Base-by-base conservation (phyloP, 1,140 invertebrate genomes). In the Drosophila ambigua region DNA sequence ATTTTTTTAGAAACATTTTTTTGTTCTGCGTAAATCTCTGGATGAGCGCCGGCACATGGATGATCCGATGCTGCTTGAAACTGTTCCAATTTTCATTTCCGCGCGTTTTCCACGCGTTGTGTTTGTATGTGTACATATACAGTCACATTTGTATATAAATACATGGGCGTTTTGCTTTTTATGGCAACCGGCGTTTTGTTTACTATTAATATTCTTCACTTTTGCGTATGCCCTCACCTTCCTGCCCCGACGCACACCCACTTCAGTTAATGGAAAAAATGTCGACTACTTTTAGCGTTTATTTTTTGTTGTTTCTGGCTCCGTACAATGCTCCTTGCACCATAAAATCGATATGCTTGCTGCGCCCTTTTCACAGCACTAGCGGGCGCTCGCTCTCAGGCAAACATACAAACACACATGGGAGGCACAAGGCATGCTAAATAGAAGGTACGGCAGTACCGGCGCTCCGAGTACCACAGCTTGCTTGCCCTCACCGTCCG, bases 281-380 rank as follows among this genome's bases (percentile, higher is more conserved):
- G 35, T 69, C 58, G 52, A 62, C 68, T 66, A 50, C 50, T 28
- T 39, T 15, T 35, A 20, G 23, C 39, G 54, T 49, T 65, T 23
- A 16, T 52, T 63, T 48, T 39, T 57, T 68, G 26, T 60, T 72
- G 45, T 31, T 61, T 58, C 41, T 43, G 50, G 24, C 46, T 71
- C 59, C 76, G 57, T 83, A 79, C 79, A 73, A 80, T 85, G 80
- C 72, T 83, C 77, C 79, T 74, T 76, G 55, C 76, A 67, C 72
- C 35, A 84, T 80, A 80, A 85, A 84, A 84, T 84, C 80, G 72
- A 84, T 84, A 79, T 75, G 79, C 48, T 78, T 75, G 82, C 82
- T 87, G 83, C 82, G 82, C 82, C 78, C 83, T 87, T 88, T 85
- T 79, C 69, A 74, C 67, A 39, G 71, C 79, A 53, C 46, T 72